phyloP scores from a whole-genome alignment of 2,113 vertebrate genomes.

The Ornithorhynchus anatinus region DNA sequence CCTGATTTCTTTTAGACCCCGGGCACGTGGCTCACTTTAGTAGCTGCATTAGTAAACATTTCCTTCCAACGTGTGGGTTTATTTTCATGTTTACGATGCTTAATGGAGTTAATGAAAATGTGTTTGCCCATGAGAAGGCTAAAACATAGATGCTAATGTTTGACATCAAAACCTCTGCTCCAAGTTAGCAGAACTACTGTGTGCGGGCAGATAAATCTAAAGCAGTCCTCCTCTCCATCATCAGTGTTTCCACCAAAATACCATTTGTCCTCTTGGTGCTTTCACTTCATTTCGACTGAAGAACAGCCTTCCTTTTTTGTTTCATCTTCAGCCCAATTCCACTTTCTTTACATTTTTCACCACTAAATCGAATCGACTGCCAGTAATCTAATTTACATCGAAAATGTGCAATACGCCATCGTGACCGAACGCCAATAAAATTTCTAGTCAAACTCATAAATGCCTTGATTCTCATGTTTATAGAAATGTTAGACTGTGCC shows the following conservation, averaged over 20 bases:
- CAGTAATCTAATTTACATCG: conserved; percentile 78
- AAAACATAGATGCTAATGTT: neutral
- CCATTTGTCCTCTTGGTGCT: conserved; percentile 35
- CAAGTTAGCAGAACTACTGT: conserved; percentile 62
- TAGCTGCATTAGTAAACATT: neutral
- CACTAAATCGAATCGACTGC: conserved; percentile 75
- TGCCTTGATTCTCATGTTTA: conserved; percentile 74
- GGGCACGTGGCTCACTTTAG: neutral
- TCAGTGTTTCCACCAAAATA: conserved; percentile 23
- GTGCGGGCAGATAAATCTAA: conserved; percentile 28
- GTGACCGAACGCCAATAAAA: conserved; percentile 72
- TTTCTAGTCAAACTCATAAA: conserved; percentile 72
- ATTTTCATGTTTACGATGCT: neutral
- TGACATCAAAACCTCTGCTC: conserved; percentile 12
- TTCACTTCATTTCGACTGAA: conserved; percentile 63
- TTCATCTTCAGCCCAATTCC: conserved; percentile 55
- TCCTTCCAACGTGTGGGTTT: neutral
- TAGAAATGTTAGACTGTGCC: conserved; percentile 74
- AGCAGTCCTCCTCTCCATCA: conserved; percentile 16
- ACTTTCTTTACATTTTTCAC: conserved; percentile 72
- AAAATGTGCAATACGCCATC: conserved; percentile 72
- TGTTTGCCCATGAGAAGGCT: neutral
- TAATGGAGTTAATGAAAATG: neutral
- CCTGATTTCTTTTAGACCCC: neutral
- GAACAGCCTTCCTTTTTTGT: conserved; percentile 72